Conservation (phyloP, 2,888 invertebrate species). For the Parnassius apollo region DNA sequence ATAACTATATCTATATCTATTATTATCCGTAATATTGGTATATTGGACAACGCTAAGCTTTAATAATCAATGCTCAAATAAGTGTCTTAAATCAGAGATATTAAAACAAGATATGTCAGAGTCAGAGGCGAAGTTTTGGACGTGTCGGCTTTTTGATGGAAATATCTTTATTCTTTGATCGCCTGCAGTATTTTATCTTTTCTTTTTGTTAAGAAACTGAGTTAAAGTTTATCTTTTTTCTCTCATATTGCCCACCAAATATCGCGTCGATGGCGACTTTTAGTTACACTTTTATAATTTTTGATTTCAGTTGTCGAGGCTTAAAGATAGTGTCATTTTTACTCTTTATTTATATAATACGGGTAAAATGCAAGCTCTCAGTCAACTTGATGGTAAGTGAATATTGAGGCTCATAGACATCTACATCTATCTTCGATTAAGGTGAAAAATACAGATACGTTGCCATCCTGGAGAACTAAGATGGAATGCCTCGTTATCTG, state of each 20-base stretch:
- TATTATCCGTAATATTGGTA: too few species aligned
- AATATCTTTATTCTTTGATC: conserved; percentile 13
- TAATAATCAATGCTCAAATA: background rate
- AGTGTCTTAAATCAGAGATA: background rate
- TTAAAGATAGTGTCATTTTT: background rate
- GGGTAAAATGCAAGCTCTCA: too few species aligned
- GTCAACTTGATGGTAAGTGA: too few species aligned
- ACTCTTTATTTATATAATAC: too few species aligned
- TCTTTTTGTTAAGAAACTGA: conserved; percentile 5
- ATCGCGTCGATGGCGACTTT: conserved; percentile 5
- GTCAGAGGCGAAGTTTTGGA: conserved; percentile 4
- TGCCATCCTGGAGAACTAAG: too few species aligned
- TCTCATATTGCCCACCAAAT: conserved; percentile 2
- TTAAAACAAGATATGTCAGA: conserved; percentile 3
- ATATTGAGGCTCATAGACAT: too few species aligned
- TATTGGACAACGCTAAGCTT: too few species aligned
- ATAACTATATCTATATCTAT: too few species aligned
- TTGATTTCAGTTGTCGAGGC: background rate
- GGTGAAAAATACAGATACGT: too few species aligned
- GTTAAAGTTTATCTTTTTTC: conserved; percentile 6
- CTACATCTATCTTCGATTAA: too few species aligned
- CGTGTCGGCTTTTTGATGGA: background rate
- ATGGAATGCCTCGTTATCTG: too few species aligned
- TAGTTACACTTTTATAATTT: background rate
- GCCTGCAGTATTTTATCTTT: conserved; percentile 1